A percentile compares a stretch with the other conserved stretches of the same genome.
phyloP scores from a whole-genome alignment of 2,888 invertebrate genomes.

The Luperina nickerlii region DNA sequence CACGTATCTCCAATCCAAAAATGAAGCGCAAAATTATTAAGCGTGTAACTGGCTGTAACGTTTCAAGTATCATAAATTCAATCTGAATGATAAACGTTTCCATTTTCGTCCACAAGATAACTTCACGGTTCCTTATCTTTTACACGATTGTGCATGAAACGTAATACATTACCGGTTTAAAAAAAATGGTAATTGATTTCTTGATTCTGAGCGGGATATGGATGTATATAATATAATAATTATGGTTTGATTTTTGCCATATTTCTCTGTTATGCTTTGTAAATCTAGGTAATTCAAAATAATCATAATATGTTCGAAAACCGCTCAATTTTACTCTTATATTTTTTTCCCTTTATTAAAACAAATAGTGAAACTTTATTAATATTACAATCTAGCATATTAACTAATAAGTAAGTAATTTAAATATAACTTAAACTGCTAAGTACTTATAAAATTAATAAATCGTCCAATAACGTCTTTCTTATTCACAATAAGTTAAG shows the following conservation, averaged over 20 bases:
- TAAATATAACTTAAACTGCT: too few relatives aligned
- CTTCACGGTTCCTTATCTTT: slow-evolving; percentile 59
- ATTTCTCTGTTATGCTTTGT: background rate
- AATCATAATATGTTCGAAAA: background rate
- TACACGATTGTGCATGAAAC: slow-evolving; percentile 38
- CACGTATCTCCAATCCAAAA: slow-evolving; percentile 38
- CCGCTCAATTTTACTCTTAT: too few relatives aligned
- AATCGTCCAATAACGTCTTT: too few relatives aligned
- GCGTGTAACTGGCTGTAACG: slow-evolving; percentile 59
- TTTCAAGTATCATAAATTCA: slow-evolving; percentile 69
- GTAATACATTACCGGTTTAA: slow-evolving; percentile 38
- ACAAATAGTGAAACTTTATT: too few relatives aligned
- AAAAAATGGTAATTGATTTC: slow-evolving; percentile 3
- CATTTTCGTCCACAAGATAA: slow-evolving; percentile 58
- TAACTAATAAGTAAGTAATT: too few relatives aligned
- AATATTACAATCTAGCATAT: too few relatives aligned
- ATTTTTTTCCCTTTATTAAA: too few relatives aligned
- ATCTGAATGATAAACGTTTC: slow-evolving; percentile 65
- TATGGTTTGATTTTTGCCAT: background rate
- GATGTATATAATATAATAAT: background rate
- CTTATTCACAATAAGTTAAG: too few relatives aligned
- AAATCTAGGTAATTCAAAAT: background rate
- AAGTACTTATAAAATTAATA: too few relatives aligned
- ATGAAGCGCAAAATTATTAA: slow-evolving; percentile 62
- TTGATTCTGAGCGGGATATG: slow-evolving; percentile 7